These are phyloP conservation scores for Dryobota labecula DNA, from an alignment of 2,888 invertebrate species.

Conservation along the genomic window DNA sequence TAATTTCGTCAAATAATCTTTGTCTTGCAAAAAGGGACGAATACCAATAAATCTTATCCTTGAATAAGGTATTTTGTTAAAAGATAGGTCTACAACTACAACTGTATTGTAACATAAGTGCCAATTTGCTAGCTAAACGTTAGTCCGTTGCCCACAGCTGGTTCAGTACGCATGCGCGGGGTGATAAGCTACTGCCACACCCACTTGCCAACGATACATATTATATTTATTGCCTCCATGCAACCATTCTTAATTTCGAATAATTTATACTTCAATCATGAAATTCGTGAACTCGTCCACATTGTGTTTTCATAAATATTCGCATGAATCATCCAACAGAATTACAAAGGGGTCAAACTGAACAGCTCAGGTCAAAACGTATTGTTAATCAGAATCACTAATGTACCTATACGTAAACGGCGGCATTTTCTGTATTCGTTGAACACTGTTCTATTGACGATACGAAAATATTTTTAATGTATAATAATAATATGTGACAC, in stretches of 20 bases:
- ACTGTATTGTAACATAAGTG: background rate
- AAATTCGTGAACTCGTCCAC: constrained; percentile 34
- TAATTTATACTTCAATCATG: constrained; percentile 52
- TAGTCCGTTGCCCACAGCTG: constrained; percentile 27
- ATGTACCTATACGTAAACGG: constrained; percentile 31
- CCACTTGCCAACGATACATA: constrained; percentile 41
- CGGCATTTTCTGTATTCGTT: constrained; percentile 17
- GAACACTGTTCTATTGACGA: constrained; percentile 7
- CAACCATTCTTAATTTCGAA: constrained; percentile 31
- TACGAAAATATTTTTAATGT: constrained; percentile 34
- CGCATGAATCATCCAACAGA: constrained; percentile 58
- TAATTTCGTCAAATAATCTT: background rate
- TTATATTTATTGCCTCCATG: constrained; percentile 32
- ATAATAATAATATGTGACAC: constrained; percentile 40
- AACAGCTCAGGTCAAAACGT: constrained; percentile 49
- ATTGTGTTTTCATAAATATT: constrained; percentile 43
- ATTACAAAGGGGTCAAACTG: constrained; percentile 55
- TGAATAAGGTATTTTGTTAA: too few species aligned
- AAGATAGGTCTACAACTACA: background rate
- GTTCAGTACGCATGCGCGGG: constrained; percentile 51
- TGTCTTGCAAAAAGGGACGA: background rate
- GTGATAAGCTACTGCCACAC: constrained; percentile 46
- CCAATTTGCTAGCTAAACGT: background rate
- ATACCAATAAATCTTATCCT: background rate
- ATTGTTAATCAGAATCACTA: constrained; percentile 50